phyloP scores from a whole-genome alignment of 2,113 vertebrate genomes.

The Gallinago jamesoni region DNA sequence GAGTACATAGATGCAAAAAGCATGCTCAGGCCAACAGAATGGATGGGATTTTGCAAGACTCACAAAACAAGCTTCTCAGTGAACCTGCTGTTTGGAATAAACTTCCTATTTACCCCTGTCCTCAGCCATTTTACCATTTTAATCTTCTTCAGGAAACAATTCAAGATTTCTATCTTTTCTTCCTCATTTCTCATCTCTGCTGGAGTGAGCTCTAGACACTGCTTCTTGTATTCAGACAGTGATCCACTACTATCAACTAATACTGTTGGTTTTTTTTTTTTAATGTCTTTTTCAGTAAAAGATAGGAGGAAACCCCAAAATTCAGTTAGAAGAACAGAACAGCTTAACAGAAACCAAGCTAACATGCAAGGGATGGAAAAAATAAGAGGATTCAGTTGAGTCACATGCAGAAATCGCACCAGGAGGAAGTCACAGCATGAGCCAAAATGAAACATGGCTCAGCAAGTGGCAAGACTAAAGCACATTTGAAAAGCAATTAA shows the following conservation, averaged over 20 bases:
- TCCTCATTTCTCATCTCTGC: neutral
- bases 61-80: neutral
- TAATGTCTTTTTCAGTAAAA: neutral
- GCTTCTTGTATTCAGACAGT: neutral
- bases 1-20: neutral
- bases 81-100: neutral
- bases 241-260: neutral
- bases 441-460: neutral
- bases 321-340: neutral
- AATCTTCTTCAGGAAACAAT: neutral
- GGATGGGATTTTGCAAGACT: neutral
- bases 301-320: neutral
- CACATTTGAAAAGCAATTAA: neutral
- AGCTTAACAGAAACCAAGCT: neutral
- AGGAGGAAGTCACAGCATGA: conserved; percentile 22
- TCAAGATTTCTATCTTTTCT: neutral
- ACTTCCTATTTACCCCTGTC: neutral
- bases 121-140: neutral
- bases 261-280: neutral
- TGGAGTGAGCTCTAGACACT: neutral
- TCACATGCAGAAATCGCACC: neutral
- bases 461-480: neutral
- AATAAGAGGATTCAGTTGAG: neutral
- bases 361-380: neutral
- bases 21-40: neutral